Base-by-base conservation (phyloP, 2,888 invertebrate genomes). In the Pinctada fucata region DNA sequence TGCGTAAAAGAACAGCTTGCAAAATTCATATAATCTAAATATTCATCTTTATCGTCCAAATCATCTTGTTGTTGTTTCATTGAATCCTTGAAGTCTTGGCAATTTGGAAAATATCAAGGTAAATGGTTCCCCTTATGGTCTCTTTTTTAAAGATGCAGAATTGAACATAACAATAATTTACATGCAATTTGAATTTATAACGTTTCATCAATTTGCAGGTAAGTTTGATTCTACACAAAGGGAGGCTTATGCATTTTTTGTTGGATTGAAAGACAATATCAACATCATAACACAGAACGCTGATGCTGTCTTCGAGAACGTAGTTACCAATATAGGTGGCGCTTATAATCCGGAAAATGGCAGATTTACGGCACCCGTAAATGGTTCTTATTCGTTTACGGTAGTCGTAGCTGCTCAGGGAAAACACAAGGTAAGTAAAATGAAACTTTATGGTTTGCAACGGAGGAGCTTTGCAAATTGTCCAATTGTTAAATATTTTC, bases 321-420 rank as follows among this genome's bases (percentile, higher is more conserved):
- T 91, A 58, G 80, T 92, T 72, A 91, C 91, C 31, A 92, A 92
- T 76, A 81, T 90, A 47, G 92, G 92, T 3, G 86, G 80, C 0
- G 90, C 85, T 13, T 92, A 90, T 83, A 83, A 88, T 79, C 77
- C 82, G 2, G 80, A 86, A 16, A 88, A 90, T 1, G 91, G 91
- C 3, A 82, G 89, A 3, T 91, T 92, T 84, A 89, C 88, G 13
- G 91, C 91, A 31, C 91, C 91, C 2, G 85, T 86, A 79, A 89
- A 89, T 77, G 92, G 91, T 49, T 90, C 90, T 2, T 92, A 89
- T 85, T 86, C 89, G 80, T 92, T 92, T 85, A 89, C 89, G 70
- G 88, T 91, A 51, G 90, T 91, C 52, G 89, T 92, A 4, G 91
- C 92, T 0, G 92, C 92, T 0, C 91, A 91, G 76, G 91, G 91